These are phyloP conservation scores for Toxonevra muliebris DNA, from an alignment of 2,888 invertebrate genomes.

Conservation along the genomic window DNA sequence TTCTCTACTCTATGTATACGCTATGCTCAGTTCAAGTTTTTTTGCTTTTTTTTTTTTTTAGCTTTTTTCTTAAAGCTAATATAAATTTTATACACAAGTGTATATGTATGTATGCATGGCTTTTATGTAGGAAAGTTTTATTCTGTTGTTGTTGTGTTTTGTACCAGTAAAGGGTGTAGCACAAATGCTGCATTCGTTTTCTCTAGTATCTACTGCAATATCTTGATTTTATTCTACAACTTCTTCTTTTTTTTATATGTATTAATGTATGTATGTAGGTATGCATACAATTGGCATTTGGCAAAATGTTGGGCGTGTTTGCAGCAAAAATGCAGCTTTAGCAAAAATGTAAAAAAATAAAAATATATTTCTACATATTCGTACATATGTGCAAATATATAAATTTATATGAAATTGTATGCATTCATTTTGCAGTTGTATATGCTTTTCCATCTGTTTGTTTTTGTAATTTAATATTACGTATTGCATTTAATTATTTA, in stretches of 20 bases:
- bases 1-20: no score
- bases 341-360: background rate
- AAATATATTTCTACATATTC: background rate
- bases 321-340: slow-evolving; percentile 9
- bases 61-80: background rate
- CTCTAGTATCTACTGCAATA: background rate
- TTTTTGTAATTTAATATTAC: no score
- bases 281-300: background rate
- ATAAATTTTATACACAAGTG: background rate
- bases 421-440: background rate
- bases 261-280: background rate
- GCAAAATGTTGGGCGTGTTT: slow-evolving; percentile 21
- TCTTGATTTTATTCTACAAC: background rate
- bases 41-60: background rate
- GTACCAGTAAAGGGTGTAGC: background rate
- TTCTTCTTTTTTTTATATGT: background rate
- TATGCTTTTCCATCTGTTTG: background rate
- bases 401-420: background rate
- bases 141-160: background rate
- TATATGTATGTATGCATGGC: background rate
- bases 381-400: background rate
- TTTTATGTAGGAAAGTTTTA: background rate
- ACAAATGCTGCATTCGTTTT: background rate
- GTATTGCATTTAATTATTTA: no score
- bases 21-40: background rate